Conservation (phyloP, 2,797 vertebrate genomes). For the Tarsius wallacei region DNA sequence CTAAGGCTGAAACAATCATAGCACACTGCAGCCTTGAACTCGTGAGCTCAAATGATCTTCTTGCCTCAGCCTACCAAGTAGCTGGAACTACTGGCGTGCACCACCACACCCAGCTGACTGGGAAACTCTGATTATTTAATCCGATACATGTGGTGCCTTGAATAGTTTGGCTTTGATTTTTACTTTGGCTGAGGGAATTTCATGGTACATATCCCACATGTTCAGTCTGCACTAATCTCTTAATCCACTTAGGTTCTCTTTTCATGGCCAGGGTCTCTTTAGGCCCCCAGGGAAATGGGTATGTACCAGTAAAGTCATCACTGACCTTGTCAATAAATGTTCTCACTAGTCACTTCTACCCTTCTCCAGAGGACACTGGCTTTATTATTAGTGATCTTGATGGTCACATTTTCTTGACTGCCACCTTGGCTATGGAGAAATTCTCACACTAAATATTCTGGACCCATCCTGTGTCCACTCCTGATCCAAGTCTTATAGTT, state of each 20-base stretch:
- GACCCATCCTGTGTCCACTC: not conserved
- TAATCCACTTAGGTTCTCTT: not conserved
- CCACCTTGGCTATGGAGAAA: not conserved
- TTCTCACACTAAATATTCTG: not conserved
- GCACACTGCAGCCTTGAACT: not conserved
- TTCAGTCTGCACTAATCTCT: not conserved
- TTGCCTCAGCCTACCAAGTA: not conserved
- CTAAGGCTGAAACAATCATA: not conserved
- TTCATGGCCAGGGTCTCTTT: not conserved
- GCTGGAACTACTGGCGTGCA: not conserved
- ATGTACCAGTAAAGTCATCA: not conserved
- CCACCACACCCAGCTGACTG: not conserved
- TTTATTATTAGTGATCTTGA: not conserved
- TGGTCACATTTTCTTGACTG: not conserved
- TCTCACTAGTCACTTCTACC: not conserved
- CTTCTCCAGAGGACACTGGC: not conserved
- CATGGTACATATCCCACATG: too few species aligned
- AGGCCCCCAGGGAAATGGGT: not conserved
- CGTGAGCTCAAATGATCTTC: not conserved
- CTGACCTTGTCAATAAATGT: not conserved
- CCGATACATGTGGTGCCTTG: not conserved
- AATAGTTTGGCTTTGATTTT: not conserved
- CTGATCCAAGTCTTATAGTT: not conserved
- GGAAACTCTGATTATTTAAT: not conserved
- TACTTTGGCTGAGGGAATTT: not conserved